These are phyloP conservation scores for Thaleichthys pacificus DNA, from an alignment of 2,797 vertebrate species.

Conservation along the genomic window DNA sequence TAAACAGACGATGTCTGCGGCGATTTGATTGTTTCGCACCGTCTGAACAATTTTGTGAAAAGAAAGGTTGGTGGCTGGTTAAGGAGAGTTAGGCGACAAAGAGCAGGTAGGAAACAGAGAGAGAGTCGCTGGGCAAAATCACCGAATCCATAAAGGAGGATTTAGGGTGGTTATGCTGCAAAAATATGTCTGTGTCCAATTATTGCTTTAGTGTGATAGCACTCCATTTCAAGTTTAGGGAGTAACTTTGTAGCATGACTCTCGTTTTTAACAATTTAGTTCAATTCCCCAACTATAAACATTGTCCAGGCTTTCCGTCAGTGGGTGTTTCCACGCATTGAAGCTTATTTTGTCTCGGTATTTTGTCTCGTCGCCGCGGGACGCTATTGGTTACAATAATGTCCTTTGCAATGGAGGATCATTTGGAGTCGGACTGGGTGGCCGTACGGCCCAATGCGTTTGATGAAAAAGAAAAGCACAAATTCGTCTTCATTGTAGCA, in stretches of 20 bases:
- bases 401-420: conserved; percentile 91
- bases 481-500: conserved; percentile 93
- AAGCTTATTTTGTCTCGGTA: neutral
- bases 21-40: conserved; percentile 1
- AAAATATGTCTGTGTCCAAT: neutral
- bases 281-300: neutral
- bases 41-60: conserved; percentile 9
- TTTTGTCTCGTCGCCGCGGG: neutral
- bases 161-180: neutral
- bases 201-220: neutral
- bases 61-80: neutral
- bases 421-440: conserved; percentile 93
- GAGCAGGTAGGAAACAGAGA: conserved; percentile 55
- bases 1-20: conserved; percentile 46
- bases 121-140: conserved; percentile 47
- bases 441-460: conserved; percentile 92
- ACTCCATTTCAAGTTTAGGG: neutral
- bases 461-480: conserved; percentile 89
- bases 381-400: conserved; percentile 55
- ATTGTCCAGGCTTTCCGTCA: neutral
- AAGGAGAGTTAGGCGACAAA: conserved; percentile 18
- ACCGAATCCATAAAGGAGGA: conserved; percentile 37
- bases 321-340: neutral
- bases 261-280: neutral
- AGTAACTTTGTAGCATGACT: neutral